Evolutionary conservation across 2,113 vertebrate genomes (phyloP), one percentile per base, ranked within the genome.

Genomic region (Psittacula cyanocephala): DNA sequence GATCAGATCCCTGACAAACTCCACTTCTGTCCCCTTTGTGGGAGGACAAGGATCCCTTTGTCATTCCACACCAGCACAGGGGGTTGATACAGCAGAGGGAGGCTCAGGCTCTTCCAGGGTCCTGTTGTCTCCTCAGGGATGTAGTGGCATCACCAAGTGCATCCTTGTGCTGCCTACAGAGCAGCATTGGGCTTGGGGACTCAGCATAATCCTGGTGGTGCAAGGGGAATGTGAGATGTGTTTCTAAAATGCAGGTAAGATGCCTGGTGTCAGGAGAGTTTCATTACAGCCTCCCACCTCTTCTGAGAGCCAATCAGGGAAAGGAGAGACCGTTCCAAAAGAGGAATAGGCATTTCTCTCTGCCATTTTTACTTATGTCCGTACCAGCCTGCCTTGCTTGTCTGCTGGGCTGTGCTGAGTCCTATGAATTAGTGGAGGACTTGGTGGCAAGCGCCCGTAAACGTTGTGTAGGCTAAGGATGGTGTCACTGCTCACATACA

Each of bases 1-100:
- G 17, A 35, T 28, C n/a, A 78, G 53, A 72, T 53, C n/a, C 24
- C 31, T 24, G 28, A 16, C 37, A 62, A 78, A 49, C 31, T 59
- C n/a, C 37, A 8, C 22, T 67, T 50, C 39, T 28, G 7, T 41
- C 9, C 14, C 0, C 0, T 5, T 20, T 33, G 53, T 57, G 31
- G 53, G 31, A 55, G 11, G 53, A 13, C 9, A 29, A 6, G 29
- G 18, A 9, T 55, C 31, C 28, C 12, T 10, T 41, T 35, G 49
- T 55, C 13, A 11, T 10, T 11, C 29, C 69, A 22, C 10, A 25
- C 7, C 39, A 25, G 14, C 22, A 16, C 2, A 12, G 57, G 17
- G 13, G 37, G 31, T 11, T 79, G 76, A 39, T 31, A 43, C 29
- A 47, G 17, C 23, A 77, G 37, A 53, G 4, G 37, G 37, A 83